phyloP scores from a whole-genome alignment of 2,113 vertebrate species.

The Conger conger region DNA sequence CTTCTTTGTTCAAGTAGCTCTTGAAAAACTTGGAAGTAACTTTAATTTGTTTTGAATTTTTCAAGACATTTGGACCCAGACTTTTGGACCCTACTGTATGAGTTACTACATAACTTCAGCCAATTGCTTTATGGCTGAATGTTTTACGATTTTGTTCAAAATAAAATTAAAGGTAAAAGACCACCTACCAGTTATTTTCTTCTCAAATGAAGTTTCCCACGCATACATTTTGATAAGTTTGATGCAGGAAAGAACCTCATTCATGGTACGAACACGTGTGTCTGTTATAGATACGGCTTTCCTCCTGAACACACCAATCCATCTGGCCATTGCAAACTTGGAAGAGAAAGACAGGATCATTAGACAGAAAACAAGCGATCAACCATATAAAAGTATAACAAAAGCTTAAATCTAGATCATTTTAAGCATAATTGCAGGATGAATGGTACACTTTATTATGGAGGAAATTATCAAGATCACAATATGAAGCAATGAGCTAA shows the following conservation, averaged over 20 bases:
- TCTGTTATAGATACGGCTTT: constrained; percentile 64
- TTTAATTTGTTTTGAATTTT: no score
- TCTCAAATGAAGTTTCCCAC: constrained; percentile 76
- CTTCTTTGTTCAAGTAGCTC: no score
- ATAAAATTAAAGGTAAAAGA: not conserved
- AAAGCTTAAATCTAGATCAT: not conserved
- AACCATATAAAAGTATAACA: not conserved
- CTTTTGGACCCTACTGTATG: no score
- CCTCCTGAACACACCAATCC: constrained; percentile 64
- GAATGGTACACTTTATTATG: not conserved
- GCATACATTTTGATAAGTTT: constrained; percentile 82
- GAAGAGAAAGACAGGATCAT: constrained; percentile 34
- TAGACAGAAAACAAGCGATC: not conserved
- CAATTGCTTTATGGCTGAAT: no score
- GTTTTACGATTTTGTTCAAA: no score
- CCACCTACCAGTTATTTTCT: constrained; percentile 61
- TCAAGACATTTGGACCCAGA: no score
- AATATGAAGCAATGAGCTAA: not conserved
- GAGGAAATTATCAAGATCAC: not conserved
- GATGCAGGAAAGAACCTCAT: constrained; percentile 77
- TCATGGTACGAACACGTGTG: constrained; percentile 73
- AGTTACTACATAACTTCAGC: no score
- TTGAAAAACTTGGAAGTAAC: no score
- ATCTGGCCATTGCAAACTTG: constrained; percentile 65
- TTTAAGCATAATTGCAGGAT: not conserved